These are phyloP conservation scores for Orthonyx spaldingii DNA, from an alignment of 2,113 vertebrate genomes.

Conservation along the genomic window DNA sequence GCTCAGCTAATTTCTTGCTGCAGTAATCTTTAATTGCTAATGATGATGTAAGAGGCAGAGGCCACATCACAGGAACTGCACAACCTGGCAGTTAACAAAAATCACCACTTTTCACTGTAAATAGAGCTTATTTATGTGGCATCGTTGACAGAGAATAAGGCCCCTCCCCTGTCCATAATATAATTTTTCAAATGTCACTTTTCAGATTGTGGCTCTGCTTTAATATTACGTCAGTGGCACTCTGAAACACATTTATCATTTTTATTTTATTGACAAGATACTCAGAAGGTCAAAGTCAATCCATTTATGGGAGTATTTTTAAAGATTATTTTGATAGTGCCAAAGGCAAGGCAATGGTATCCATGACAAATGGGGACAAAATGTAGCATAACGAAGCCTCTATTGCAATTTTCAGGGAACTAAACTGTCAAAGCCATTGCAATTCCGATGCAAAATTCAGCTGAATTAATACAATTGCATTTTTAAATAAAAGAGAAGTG, in stretches of 20 bases:
- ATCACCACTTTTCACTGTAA: neutral
- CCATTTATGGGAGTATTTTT: slow-evolving; percentile 33
- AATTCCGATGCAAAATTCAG: slow-evolving; percentile 9
- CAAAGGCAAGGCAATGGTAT: slow-evolving; percentile 30
- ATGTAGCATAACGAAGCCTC: neutral
- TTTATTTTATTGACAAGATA: slow-evolving; percentile 60
- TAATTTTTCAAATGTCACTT: slow-evolving; percentile 39
- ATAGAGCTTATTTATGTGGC: neutral
- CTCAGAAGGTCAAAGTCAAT: slow-evolving; percentile 54
- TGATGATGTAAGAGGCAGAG: slow-evolving; percentile 8
- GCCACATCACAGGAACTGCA: neutral
- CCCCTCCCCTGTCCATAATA: neutral
- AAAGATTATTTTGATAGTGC: slow-evolving; percentile 57
- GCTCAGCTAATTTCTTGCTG: slow-evolving; percentile 48
- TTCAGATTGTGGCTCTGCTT: neutral
- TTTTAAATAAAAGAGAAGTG: neutral
- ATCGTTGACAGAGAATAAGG: neutral
- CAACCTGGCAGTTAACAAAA: neutral
- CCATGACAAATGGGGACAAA: slow-evolving; percentile 45
- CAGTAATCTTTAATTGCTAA: slow-evolving; percentile 45
- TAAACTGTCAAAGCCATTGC: neutral
- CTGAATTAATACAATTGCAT: slow-evolving; percentile 18
- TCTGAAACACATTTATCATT: slow-evolving; percentile 28
- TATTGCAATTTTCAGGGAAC: slow-evolving; percentile 21
- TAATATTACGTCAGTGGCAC: neutral